Percentiles rank a stretch among this genome's conserved stretches.
Evolutionary conservation across 2,797 vertebrate species (phyloP).

Genomic region (Dendrocincla tyrannina): DNA sequence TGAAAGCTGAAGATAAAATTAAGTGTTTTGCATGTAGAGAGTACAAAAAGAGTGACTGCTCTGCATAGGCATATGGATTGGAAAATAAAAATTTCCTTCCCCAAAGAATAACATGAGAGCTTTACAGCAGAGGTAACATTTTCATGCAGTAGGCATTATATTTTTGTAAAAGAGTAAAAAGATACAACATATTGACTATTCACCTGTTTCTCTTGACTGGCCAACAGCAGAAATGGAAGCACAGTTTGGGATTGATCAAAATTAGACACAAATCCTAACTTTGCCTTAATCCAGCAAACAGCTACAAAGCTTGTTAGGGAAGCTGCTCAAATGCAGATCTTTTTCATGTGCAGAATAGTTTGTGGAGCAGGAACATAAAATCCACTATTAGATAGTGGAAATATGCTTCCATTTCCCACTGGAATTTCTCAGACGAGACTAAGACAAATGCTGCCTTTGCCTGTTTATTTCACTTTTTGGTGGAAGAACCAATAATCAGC

Average conservation of each 20-base stretch:
- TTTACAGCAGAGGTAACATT: neutral
- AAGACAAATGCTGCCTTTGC: neutral
- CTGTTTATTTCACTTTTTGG: neutral
- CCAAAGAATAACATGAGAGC: neutral
- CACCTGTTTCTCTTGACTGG: neutral
- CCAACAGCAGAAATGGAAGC: neutral
- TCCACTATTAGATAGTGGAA: neutral
- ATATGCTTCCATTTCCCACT: neutral
- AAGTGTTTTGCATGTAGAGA: neutral
- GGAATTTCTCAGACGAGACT: neutral
- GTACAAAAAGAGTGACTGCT: conserved; percentile 11
- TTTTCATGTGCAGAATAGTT: neutral
- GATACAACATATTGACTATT: neutral
- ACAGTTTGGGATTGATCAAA: neutral
- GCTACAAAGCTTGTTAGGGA: neutral
- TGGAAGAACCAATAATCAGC: neutral
- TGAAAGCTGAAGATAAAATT: conserved; percentile 40
- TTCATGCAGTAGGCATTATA: neutral
- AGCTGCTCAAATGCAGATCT: neutral
- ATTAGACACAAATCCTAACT: neutral
- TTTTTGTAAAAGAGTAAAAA: neutral
- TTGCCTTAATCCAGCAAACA: neutral
- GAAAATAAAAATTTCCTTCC: conserved; percentile 42
- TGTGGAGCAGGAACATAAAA: neutral
- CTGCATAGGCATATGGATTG: neutral